Evolutionary conservation across 2,888 invertebrate genomes (phyloP), one percentile per base, ranked within the genome.

Genomic region (Nasonia oneida): DNA sequence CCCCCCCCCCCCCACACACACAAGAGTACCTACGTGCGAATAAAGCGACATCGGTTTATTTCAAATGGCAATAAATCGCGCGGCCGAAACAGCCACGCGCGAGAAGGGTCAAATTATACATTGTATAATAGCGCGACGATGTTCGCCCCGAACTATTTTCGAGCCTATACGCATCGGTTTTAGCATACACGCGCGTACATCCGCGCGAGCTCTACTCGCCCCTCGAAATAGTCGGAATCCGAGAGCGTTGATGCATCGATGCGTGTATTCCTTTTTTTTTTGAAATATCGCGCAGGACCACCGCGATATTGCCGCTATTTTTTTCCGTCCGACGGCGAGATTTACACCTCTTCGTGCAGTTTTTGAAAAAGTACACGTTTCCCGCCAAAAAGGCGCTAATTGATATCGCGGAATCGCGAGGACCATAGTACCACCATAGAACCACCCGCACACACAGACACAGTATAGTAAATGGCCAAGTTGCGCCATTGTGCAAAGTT

Each of bases 401-500:
- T 47, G 47, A 47, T 47, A 47, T 47, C 12, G 10, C 12, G 10
- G 47, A 47, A 47, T 47, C 12, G 12, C 47, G 2, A 73, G 14
- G 39, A 57, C 33, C 15, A 57, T 18, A 42, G 42, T 8, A 47
- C 47, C 12, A 47, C 47, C 10, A 4, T 37, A 37, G 37, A 0
- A 37, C 3, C 4, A 2, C 10, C 47, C 12, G 1, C 10, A 10
- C 10, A 47, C 12, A 47, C 47, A 23, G 23, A 47, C 12, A 47
- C 10, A 47, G 89, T 88, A 89, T 88, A 89, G 88, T 92, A 91
- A 91, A 92, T 91, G 91, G 91, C 89, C 90, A 91, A 92, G 92
- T 92, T 92, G 89, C 89, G 89, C 89, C 89, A 92, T 92, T 92
- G 92, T 91, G 86, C 88, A 88, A 93, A 93, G 91, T 92, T 93